These are phyloP conservation scores for Tetraodon nigroviridis DNA, from an alignment of 2,113 vertebrate species.

Conservation along the genomic window DNA sequence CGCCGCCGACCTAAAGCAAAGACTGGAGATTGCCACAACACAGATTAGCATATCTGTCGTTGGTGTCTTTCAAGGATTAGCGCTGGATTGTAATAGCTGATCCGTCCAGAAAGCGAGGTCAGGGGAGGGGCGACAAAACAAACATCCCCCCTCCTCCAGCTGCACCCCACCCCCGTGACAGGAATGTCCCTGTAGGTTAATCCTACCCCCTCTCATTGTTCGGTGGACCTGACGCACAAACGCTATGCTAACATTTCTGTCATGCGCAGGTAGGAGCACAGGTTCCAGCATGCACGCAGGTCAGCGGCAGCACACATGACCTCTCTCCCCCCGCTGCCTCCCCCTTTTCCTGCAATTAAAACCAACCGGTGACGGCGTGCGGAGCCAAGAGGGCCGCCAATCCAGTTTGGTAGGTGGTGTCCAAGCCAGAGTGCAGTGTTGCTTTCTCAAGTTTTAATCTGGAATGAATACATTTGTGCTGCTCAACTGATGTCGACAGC, in stretches of 20 bases:
- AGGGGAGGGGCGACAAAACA: slow-evolving; percentile 36
- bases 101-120: slow-evolving; percentile 35
- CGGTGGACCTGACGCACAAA: slow-evolving; percentile 1
- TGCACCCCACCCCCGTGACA: slow-evolving; percentile 25
- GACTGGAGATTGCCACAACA: slow-evolving; percentile 13
- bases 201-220: slow-evolving; percentile 3
- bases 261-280: not conserved
- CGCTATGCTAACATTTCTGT: not conserved
- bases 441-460: not conserved
- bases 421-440: no score
- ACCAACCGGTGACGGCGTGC: slow-evolving; percentile 27
- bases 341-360: slow-evolving; percentile 33
- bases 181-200: slow-evolving; percentile 57
- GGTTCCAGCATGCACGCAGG: not conserved
- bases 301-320: not conserved
- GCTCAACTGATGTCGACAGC: no score
- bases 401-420: not conserved
- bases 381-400: not conserved
- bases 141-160: slow-evolving; percentile 10
- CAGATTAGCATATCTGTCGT: slow-evolving; percentile 27
- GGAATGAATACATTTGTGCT: not conserved
- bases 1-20: slow-evolving; percentile 1
- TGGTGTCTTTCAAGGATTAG: slow-evolving; percentile 31
- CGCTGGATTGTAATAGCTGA: slow-evolving; percentile 47
- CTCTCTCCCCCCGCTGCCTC: not conserved